Evolutionary conservation across 2,113 vertebrate species (phyloP).

Genomic region (Aegypius monachus): DNA sequence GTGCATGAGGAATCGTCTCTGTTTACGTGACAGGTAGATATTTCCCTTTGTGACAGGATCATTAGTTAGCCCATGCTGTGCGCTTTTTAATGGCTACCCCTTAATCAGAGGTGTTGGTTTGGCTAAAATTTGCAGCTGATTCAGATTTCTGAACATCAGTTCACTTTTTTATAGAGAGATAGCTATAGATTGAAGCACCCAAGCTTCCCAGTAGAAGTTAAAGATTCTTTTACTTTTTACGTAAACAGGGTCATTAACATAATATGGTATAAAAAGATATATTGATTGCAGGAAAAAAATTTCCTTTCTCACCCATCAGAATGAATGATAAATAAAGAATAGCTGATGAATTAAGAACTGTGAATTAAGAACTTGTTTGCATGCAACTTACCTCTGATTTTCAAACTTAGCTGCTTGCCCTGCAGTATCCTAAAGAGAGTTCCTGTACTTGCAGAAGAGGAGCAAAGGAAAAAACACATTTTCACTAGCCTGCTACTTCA

Average conservation of each 20-base stretch:
- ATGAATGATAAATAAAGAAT: not conserved
- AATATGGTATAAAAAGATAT: not conserved
- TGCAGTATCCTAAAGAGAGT: constrained; percentile 14
- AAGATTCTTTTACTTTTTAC: not conserved
- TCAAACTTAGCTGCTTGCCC: not conserved
- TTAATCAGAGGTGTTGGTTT: not conserved
- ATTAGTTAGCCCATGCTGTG: not conserved
- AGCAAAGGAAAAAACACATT: not conserved
- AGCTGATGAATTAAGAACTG: not conserved
- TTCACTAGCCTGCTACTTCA: not conserved
- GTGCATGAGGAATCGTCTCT: not conserved
- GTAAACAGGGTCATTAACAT: not conserved
- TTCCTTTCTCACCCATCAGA: not conserved
- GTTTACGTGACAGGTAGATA: not conserved
- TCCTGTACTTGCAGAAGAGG: not conserved
- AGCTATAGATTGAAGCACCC: not conserved
- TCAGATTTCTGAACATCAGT: not conserved
- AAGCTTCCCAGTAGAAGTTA: not conserved
- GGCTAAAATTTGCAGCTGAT: not conserved
- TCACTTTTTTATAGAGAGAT: not conserved
- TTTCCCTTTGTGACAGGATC: not conserved
- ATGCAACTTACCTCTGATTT: not conserved
- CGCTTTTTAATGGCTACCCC: not conserved
- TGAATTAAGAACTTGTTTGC: not conserved
- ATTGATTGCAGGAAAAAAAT: not conserved